Evolutionary conservation across 2,113 vertebrate genomes (phyloP), one percentile per base, ranked within the genome.

Genomic region (Plotosus lineatus): DNA sequence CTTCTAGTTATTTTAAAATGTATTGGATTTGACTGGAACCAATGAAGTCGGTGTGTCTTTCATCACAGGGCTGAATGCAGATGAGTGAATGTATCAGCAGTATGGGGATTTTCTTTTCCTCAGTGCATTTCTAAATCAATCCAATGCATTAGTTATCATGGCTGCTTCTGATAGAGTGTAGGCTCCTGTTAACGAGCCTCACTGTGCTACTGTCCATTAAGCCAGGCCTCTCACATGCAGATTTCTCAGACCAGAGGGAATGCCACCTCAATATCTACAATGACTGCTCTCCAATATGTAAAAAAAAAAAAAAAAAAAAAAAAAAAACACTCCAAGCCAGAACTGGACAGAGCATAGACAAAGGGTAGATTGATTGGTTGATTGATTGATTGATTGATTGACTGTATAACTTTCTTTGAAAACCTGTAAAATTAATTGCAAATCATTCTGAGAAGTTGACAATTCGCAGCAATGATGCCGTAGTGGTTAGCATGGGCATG

Each of bases 81-180:
- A 50, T 40, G 58, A 73, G 48, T 55, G 23, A 65, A 83, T n/a
- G 33, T 58, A 69, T 82, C 17, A 23, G 56, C 76, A 66, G 61
- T n/a, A 3, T 36, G 56, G 81, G 76, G 78, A 77, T 79, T 72
- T 56, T 66, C 50, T 46, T 17, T 65, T 79, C 75, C 75, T 66
- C 38, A 60, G 76, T 86, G 79, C 80, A 79, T 78, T 82, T 80
- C 79, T 83, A 82, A 86, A 86, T 87, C 83, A 87, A 80, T 87
- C 80, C 77, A 31, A 75, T 83, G 87, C 84, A 88, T 88, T 83
- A 84, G 77, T 87, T 86, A 86, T 87, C 74, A 78, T 84, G 58
- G 66, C 63, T 28, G 56, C 68, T 80, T 89, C 85, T 87, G 86
- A 87, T 86, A 81, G 83, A 87, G 85, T 82, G 61, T 80, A 74